A percentile compares a stretch with the other conserved stretches of the same genome.
Evolutionary conservation across 2,888 invertebrate genomes (phyloP).

Genomic region (Trilocha varians): DNA sequence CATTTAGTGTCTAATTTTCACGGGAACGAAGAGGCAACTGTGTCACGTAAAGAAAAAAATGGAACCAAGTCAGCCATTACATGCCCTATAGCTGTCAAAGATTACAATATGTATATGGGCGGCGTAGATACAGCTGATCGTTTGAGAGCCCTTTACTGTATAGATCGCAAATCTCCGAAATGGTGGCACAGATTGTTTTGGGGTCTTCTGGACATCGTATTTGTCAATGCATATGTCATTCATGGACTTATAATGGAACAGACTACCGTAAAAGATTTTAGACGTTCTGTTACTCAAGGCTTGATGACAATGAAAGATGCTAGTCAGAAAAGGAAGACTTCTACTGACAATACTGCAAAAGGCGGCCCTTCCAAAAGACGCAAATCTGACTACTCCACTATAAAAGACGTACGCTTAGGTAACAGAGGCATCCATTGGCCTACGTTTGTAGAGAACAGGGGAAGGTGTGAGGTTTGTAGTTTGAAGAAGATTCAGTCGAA

Average conservation of each 20-base stretch:
- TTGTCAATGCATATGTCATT: conserved; percentile 18
- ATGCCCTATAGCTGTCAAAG: conserved; percentile 14
- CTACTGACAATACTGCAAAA: conserved; percentile 7
- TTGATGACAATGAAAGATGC: conserved; percentile 17
- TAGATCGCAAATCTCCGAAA: conserved; percentile 28
- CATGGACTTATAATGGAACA: conserved; percentile 18
- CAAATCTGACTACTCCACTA: conserved; percentile 17
- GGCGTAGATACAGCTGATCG: conserved; percentile 26
- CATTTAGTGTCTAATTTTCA: conserved; percentile 13
- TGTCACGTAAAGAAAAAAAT: conserved; percentile 13
- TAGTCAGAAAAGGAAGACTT: conserved; percentile 8
- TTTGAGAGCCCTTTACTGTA: conserved; percentile 24
- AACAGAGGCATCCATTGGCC: conserved; percentile 22
- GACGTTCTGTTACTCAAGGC: conserved; percentile 14
- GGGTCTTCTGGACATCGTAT: conserved; percentile 12
- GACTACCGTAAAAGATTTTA: conserved; percentile 13
- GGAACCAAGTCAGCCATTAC: conserved; percentile 13
- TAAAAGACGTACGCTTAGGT: conserved; percentile 18
- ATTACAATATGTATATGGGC: conserved; percentile 16
- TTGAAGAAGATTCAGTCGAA: conserved; percentile 20
- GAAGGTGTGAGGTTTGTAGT: conserved; percentile 20
- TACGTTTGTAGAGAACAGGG: conserved; percentile 16
- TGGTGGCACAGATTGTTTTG: conserved; percentile 32
- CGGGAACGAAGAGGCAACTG: conserved; percentile 9
- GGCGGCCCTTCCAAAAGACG: conserved; percentile 16